Base-by-base conservation (phyloP, 2,888 invertebrate species). In the Drosophila diplacantha region DNA sequence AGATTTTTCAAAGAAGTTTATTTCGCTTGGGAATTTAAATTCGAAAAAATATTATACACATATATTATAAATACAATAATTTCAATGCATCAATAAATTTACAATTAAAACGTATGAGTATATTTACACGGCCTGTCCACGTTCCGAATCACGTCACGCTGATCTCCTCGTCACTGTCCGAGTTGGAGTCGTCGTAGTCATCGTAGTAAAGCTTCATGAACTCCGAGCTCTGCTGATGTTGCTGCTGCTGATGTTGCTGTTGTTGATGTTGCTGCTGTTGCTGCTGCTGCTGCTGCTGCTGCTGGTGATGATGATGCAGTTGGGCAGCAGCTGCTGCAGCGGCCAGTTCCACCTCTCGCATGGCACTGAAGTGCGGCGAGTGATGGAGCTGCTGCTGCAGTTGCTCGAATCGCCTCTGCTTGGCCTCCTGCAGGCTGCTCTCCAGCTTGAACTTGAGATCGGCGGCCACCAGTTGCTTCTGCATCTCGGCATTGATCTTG, bases 101-200 rank as follows among this genome's bases (percentile, higher is more conserved):
- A 79, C 81, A 81, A 68, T 71, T 75, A 68, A 72, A 80, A 66
- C 58, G 63, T 61, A 57, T 62, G 65, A 60, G 46, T 66, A 68
- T 79, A 74, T 79, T 65, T 79, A 81, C 79, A 79, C 53, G 64
- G 56, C 38, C 31, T 20, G 20, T 37, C 32, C 56, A 46, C 39
- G 34, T 32, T 63, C 63, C 65, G 38, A 88, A 94, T 95, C 95
- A 95, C 90, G 95, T 95, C 87, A 95, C 95, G 87, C 95, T 94
- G 74, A 95, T 95, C 87, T 95, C 95, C 83, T 95, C 95, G 82
- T 94, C 93, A 62, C 92, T 93, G 62, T 94, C 94, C 76, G 91
- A 91, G 43, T 90, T 91, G 26, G 89, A 88, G 62, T 91, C 91
- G 35, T 88, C 88, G 57, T 88, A 88, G 67, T 89, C 88, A 53